Evolutionary conservation across 2,797 vertebrate species (phyloP), one percentile per base, ranked within the genome.

Genomic region (Salmo trutta): DNA sequence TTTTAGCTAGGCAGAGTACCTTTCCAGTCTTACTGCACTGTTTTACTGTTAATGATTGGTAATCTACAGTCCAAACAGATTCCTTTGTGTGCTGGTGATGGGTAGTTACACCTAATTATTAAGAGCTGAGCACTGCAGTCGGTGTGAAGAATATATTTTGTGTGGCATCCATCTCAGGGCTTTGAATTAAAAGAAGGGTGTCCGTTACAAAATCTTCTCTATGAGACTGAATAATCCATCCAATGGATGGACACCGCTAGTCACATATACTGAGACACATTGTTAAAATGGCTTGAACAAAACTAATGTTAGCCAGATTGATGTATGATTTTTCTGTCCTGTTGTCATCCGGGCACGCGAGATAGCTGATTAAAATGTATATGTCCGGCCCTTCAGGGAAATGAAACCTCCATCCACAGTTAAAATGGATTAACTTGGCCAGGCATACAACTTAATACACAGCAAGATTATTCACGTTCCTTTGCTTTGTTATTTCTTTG

Each of bases 291-390:
- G 41, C 51, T 75, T 19, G 64, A 75, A 67, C 29, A 33, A 51
- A 71, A 24, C n/a, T 19, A 47, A 71, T 54, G 51, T 24, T 47
- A 72, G 71, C 71, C 6, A 2, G 5, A 41, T 52, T 12, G n/a
- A 59, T 51, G 71, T 75, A 75, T 81, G 68, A 75, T 79, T 68
- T 83, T 75, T 77, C 69, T 75, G 73, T 69, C 29, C 68, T 73
- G 74, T 68, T 79, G 81, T 83, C 77, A 76, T 21, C 62, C 33
- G 27, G 69, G 62, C 52, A 66, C 76, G 54, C 66, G 71, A 77
- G 71, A 71, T n/a, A 76, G 59, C 74, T 80, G 80, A 81, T 80
- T 79, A 73, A 81, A 75, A 86, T 81, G 76, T 79, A 79, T 83
- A 64, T 82, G 70, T 51, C 74, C 71, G 56, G 71, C 78, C 59